phyloP scores from a whole-genome alignment of 1,140 invertebrate genomes.

The Acyrthosiphon pisum region DNA sequence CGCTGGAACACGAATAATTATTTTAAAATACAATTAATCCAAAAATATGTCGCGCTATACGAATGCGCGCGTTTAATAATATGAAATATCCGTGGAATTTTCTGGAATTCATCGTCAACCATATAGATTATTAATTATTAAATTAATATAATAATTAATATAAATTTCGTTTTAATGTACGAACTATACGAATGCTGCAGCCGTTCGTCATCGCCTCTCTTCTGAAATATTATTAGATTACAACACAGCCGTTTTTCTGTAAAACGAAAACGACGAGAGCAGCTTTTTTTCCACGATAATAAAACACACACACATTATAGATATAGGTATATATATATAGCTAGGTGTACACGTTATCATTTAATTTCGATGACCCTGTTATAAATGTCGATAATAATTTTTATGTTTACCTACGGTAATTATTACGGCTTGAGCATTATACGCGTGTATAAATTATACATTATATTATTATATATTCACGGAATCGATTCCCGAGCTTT shows the following conservation, averaged over 20 bases:
- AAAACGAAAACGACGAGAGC: background rate
- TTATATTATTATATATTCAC: background rate
- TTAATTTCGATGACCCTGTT: constrained; percentile 48
- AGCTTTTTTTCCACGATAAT: constrained; percentile 34
- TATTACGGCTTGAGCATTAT: background rate
- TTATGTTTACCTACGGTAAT: constrained; percentile 21
- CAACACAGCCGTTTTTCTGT: background rate
- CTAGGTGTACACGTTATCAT: background rate
- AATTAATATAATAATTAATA: background rate
- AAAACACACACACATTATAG: background rate
- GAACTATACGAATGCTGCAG: background rate
- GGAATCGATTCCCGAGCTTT: background rate
- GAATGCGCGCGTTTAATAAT: background rate
- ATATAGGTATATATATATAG: background rate
- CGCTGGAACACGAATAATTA: background rate
- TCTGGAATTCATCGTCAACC: background rate
- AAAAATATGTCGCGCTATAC: background rate
- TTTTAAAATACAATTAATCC: constrained; percentile 25
- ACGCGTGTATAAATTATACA: background rate
- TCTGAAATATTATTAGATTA: constrained; percentile 10
- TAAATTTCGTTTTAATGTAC: background rate
- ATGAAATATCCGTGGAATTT: background rate
- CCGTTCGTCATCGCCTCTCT: background rate
- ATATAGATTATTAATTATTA: constrained; percentile 6
- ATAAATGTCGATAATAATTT: constrained; percentile 15